Evolutionary conservation across 1,140 invertebrate species (phyloP), one percentile per base, ranked within the genome.

Genomic region (Campoletis sonorensis): DNA sequence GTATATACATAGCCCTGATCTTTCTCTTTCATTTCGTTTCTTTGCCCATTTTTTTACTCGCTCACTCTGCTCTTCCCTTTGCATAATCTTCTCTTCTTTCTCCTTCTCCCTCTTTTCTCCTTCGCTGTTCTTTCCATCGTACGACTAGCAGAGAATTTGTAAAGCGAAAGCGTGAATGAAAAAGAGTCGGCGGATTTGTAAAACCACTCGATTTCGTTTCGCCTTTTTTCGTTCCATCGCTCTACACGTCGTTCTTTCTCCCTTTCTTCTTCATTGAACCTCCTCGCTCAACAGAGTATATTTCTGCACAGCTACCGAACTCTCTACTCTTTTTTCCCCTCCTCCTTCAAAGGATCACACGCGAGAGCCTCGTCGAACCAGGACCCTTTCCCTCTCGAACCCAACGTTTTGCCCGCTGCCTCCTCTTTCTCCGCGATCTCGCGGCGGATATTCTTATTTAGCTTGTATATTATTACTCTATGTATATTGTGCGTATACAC

Each of bases 91-190:
- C 21, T 49, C 49, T 4, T 70, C 18, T 68, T 30, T 67, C 33
- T 23, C n/a, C 70, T 21, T 45, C 68, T 45, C 23, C 26, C 15
- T 15, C 1, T 7, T 13, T 75, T 13, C 15, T 40, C 40, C n/a
- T 23, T 51, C 23, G 23, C 16, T 33, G 51, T 81, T 71, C 84
- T 84, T 85, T 81, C 84, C 80, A 84, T 81, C 79, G 33, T 77
- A 26, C 27, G 79, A 27, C 21, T 13, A 64, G 16, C 51, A 80
- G 81, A 67, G 80, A 79, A 80, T 84, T 84, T 84, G 79, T 81
- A 85, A 86, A 86, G 84, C 72, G 80, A 75, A 23, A 67, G 73
- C 82, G 81, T 86, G 81, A 85, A 86, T 83, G 82, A 86, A 82
- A 84, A 77, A 37, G 73, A 77, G 73, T 40, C 73, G 27, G 58